Evolutionary conservation across 2,888 invertebrate genomes (phyloP), one percentile per base, ranked within the genome.

Genomic region (Parnassius orleans): DNA sequence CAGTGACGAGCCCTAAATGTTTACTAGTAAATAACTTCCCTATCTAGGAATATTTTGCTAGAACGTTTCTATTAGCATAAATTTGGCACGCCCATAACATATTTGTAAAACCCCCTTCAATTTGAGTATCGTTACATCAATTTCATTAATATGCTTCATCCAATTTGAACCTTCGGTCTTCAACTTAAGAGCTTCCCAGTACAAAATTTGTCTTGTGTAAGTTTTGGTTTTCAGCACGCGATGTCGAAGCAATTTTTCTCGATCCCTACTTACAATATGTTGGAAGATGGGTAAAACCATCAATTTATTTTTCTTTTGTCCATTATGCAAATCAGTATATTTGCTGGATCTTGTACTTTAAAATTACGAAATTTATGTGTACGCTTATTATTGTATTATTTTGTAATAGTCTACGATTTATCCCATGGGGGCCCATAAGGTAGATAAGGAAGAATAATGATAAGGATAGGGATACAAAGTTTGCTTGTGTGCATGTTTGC

Each of bases 231-330:
- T 54, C 62, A 44, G 11, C 41, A 14, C 42, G 33, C 62, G 44
- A 62, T 19, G 57, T 54, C 50, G 48, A 50, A 62, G 42, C 48
- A 53, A 58, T 62, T 57, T 62, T 62, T 62, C 62, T 48, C 57
- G 48, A 47, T 48, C 62, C 62, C 57, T 57, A 48, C 58, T 54
- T 50, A 62, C 58, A 62, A 58, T 62, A 58, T 58, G 58, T 62
- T 58, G 58, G 44, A 50, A 53, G 42, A 44, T n/a, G 33, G 61
- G 46, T 52, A 53, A 48, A 62, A 62, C 53, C 41, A 41, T 15
- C 9, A 51, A 62, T 53, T 54, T 59, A 50, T 53, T 53, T 54
- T 58, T 15, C 57, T 47, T 61, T 33, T 61, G 46, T 15, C 56
- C 46, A 50, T 61, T 46, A 56, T 46, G 51, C 33, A 61, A 61